phyloP scores from a whole-genome alignment of 2,888 invertebrate species.

The Troides oblongomaculatus region DNA sequence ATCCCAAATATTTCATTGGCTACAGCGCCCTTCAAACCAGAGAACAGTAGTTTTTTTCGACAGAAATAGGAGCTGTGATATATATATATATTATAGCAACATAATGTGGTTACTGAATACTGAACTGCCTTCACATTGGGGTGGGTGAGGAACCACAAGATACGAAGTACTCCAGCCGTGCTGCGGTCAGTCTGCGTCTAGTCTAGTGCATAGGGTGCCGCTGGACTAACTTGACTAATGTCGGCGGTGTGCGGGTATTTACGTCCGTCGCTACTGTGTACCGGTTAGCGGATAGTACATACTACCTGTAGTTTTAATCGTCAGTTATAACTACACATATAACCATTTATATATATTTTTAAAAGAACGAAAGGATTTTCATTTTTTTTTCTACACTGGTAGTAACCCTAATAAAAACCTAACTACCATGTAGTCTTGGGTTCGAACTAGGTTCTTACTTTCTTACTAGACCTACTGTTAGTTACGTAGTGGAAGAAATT shows the following conservation, averaged over 20 bases:
- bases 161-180: not conserved
- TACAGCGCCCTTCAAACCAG: too few species aligned
- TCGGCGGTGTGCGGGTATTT: conserved; percentile 16
- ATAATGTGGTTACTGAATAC: not conserved
- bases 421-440: too few species aligned
- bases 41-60: not conserved
- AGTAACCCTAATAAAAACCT: too few species aligned
- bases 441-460: too few species aligned
- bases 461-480: too few species aligned
- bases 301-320: too few species aligned
- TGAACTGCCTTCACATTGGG: not conserved
- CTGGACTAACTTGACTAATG: conserved; percentile 22
- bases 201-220: conserved; percentile 5
- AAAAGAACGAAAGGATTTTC: too few species aligned
- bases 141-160: not conserved
- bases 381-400: too few species aligned
- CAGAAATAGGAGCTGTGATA: not conserved
- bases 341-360: too few species aligned
- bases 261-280: conserved; percentile 3
- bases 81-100: not conserved
- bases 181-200: conserved; percentile 14
- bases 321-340: too few species aligned
- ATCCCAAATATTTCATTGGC: too few species aligned
- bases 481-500: too few species aligned
- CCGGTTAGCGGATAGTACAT: not conserved